Conservation (phyloP, 2,113 vertebrate species). For the Sapayoa aenigma region DNA sequence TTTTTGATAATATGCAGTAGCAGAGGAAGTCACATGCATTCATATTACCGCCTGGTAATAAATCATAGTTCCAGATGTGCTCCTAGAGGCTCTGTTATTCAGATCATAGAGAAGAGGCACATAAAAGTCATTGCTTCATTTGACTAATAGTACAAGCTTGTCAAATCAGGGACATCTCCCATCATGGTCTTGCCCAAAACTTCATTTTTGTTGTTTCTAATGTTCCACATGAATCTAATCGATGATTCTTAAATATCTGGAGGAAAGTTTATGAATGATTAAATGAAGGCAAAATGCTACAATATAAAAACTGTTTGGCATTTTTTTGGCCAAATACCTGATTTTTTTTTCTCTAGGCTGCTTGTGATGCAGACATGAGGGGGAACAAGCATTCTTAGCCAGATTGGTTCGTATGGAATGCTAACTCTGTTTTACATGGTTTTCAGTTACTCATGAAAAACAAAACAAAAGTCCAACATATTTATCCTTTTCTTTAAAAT, state of each 20-base stretch:
- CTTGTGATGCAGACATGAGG: not conserved
- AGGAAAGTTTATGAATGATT: not conserved
- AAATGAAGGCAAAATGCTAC: not conserved
- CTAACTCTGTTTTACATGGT: not conserved
- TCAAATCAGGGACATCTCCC: not conserved
- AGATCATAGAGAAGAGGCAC: not conserved
- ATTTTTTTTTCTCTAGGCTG: not conserved
- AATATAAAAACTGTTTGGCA: not conserved
- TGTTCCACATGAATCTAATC: not conserved
- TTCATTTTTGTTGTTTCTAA: not conserved
- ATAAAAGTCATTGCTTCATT: not conserved
- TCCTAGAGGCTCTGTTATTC: not conserved
- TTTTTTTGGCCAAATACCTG: not conserved
- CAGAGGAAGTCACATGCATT: not conserved
- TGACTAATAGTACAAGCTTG: not conserved
- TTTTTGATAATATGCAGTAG: not conserved
- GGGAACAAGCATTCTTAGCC: not conserved
- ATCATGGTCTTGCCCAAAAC: not conserved
- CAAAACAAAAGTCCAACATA: rapidly evolving
- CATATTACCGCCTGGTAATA: not conserved
- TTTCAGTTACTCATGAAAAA: not conserved
- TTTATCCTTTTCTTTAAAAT: not conserved
- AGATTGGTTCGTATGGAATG: not conserved
- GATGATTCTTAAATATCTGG: not conserved
- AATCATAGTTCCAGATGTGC: not conserved